A percentile compares a stretch with the other conserved stretches of the same genome.
These are phyloP conservation scores for Rousettus madagascariensis DNA, from an alignment of 2,797 vertebrate species.

Conservation along the genomic window DNA sequence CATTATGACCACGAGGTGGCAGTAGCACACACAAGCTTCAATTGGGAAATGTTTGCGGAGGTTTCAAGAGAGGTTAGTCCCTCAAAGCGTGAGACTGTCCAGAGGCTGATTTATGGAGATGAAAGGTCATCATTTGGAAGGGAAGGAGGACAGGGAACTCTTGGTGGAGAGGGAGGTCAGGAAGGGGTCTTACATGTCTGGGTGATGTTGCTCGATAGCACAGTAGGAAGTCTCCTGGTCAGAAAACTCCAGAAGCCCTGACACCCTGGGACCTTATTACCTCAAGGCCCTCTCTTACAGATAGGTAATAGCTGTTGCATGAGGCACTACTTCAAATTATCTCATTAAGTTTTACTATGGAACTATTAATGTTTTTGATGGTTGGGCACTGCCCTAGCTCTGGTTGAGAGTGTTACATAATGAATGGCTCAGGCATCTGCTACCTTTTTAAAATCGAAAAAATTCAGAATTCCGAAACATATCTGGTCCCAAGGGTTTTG, in stretches of 20 bases:
- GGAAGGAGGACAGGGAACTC: not conserved
- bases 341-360: not conserved
- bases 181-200: not conserved
- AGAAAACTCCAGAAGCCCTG: not conserved
- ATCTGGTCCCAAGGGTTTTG: not conserved
- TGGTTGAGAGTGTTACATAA: not conserved
- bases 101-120: not conserved
- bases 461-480: not conserved
- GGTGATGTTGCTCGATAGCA: not conserved
- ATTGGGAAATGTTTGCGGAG: not conserved
- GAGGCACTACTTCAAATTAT: not conserved
- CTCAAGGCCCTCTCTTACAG: not conserved
- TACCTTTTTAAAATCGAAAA: not conserved
- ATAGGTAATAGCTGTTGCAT: not conserved
- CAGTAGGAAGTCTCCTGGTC: not conserved
- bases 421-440: not conserved
- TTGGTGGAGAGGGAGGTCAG: not conserved
- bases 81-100: not conserved
- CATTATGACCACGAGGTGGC: not conserved
- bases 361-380: not conserved
- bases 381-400: not conserved
- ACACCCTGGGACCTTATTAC: not conserved
- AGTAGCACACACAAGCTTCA: not conserved
- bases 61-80: not conserved
- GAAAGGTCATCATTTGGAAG: not conserved